Evolutionary conservation across 2,888 invertebrate genomes (phyloP), one percentile per base, ranked within the genome.

Genomic region (Pachliopta kotzebuea): DNA sequence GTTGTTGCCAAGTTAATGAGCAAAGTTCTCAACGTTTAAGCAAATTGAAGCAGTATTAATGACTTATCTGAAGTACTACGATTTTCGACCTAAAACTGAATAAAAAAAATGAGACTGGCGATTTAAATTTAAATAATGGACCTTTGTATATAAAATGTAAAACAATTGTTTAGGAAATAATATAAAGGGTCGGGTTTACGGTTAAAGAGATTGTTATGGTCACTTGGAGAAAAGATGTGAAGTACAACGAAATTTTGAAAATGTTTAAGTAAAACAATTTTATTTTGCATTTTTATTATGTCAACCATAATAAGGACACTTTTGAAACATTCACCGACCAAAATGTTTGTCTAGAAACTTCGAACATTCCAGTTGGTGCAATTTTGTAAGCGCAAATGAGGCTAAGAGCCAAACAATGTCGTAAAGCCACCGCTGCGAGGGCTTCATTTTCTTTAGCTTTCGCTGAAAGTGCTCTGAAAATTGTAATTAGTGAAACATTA

Each of bases 1-100:
- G 61, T 61, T 55, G 60, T 60, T 53, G 20, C 55, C 24, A 55
- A 54, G 8, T 26, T 55, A 61, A 61, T 61, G 55, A n/a, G 55
- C 2, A 45, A 61, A 61, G 42, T 61, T 45, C n/a, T 18, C 24
- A 45, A 55, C 61, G 54, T 55, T 42, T n/a, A 61, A 42, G 45
- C 20, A 26, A 61, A 55, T 29, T 24, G 45, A 61, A 53, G 52
- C 17, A 29, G 45, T 20, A 20, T 55, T 45, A 55, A 61, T 45
- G 20, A 26, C 45, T 55, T 55, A 23, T 26, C 45, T 55, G 21
- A 55, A 23, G 55, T 26, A 11, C 24, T 23, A 53, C 18, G 18
- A 18, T 17, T 14, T 42, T 14, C 18, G 42, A 11, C 29, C 29
- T 31, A 31, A 37, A 37, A 11, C 14, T 11, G 14, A 17, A 45